Evolutionary conservation across 2,888 invertebrate species (phyloP), one percentile per base, ranked within the genome.

Genomic region (Himalopsyche tibetana): DNA sequence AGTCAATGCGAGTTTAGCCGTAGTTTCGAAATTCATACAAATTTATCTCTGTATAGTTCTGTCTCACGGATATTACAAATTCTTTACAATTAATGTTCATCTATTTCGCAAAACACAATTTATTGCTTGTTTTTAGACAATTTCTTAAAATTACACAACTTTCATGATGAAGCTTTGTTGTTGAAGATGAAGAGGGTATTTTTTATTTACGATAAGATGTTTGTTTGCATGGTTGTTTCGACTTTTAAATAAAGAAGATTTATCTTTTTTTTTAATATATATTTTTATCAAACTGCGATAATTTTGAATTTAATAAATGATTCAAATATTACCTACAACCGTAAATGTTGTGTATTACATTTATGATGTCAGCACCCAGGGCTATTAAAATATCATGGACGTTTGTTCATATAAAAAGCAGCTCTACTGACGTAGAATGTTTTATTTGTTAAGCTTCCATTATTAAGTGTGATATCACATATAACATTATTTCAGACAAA

Each of bases 331-430:
- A 36, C 74, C 36, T 38, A 74, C 74, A 74, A 74, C 38, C 74
- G 74, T 74, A n/a, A 74, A 74, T 36, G 36, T 74, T 36, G 74
- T 36, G 74, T 74, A 28, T 74, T 74, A 38, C 74, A 9, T 74
- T 74, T 74, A 74, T 74, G 74, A 74, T 74, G 74, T 74, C 74
- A 74, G 38, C 38, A 74, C 74, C 74, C 74, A 74, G 74, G 74
- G 74, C 74, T 74, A 74, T 74, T 74, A 38, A 74, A 74, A 74
- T 74, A 74, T 74, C 74, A 74, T 36, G 74, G 74, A 74, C 74
- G 38, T 36, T 74, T 0, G 74, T 8, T 74, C 11, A 38, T 74
- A 74, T 74, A 74, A 74, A 74, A 74, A 74, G 74, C 15, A 28
- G 28, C 15, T 12, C 12, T 38, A 74, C 74, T 38, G 15, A 36